Evolutionary conservation across 2,113 vertebrate species (phyloP).

Genomic region (human): DNA sequence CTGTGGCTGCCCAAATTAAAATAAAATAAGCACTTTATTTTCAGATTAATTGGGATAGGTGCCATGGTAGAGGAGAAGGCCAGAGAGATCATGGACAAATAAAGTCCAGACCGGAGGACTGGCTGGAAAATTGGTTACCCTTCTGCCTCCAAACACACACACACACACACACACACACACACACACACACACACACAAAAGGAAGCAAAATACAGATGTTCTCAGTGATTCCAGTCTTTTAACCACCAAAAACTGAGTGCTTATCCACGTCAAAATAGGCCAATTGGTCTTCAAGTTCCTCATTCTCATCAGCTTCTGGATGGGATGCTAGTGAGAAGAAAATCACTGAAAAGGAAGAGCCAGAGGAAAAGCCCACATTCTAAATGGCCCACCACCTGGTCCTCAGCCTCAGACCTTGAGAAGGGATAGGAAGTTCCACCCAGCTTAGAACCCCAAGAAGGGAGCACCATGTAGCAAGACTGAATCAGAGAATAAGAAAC

Average conservation of each 20-base stretch:
- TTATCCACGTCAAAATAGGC: neutral
- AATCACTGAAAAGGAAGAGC: neutral
- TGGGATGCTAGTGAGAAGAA: neutral
- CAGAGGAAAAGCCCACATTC: neutral
- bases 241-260: neutral
- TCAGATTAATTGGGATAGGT: neutral
- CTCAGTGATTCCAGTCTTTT: conserved; percentile 5
- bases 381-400: neutral
- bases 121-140: neutral
- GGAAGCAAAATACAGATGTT: neutral
- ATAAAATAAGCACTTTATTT: neutral
- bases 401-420: neutral
- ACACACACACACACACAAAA: too few relatives aligned
- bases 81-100: neutral
- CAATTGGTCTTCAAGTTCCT: neutral
- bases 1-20: neutral
- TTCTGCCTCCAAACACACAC: neutral
- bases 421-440: neutral
- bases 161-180: too few relatives aligned
- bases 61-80: neutral
- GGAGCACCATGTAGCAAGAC: neutral
- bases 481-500: neutral
- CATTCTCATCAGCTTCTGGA: neutral
- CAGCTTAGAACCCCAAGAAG: neutral
- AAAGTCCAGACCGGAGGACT: neutral